Percentiles rank a stretch among this genome's conserved stretches.
phyloP scores from a whole-genome alignment of 2,797 vertebrate genomes.

The Benthosema pterotum region DNA sequence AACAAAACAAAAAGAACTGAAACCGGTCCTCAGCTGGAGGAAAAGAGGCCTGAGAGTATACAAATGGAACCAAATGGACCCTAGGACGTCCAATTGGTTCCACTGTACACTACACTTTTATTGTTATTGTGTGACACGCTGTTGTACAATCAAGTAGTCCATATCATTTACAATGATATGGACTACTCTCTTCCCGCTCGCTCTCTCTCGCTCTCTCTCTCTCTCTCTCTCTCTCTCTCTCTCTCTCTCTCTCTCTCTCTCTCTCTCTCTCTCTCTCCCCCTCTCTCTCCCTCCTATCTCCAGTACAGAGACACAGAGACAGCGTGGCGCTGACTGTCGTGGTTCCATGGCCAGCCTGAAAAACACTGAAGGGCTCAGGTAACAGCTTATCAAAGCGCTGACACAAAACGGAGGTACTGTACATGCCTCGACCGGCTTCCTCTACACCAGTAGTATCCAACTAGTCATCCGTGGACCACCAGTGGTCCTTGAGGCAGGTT shows the following conservation, averaged over 20 bases:
- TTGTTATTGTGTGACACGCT: too few species aligned
- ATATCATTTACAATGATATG: background rate
- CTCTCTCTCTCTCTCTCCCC: background rate
- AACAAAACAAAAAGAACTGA: too few species aligned
- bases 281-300: background rate
- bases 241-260: background rate
- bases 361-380: background rate
- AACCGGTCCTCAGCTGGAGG: too few species aligned
- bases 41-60: too few species aligned
- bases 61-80: too few species aligned
- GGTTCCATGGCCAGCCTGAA: background rate
- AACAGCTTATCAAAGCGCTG: constrained; percentile 1
- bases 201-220: background rate
- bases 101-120: too few species aligned
- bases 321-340: background rate
- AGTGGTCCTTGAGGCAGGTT: too few species aligned
- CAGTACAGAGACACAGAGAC: constrained; percentile 2
- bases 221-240: background rate
- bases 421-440: too few species aligned
- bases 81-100: too few species aligned
- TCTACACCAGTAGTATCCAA: too few species aligned
- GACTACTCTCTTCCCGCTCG: background rate
- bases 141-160: background rate
- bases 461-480: too few species aligned
- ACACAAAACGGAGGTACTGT: too few species aligned